phyloP scores from a whole-genome alignment of 2,888 invertebrate genomes.

The Melikaiella ostensackeni region DNA sequence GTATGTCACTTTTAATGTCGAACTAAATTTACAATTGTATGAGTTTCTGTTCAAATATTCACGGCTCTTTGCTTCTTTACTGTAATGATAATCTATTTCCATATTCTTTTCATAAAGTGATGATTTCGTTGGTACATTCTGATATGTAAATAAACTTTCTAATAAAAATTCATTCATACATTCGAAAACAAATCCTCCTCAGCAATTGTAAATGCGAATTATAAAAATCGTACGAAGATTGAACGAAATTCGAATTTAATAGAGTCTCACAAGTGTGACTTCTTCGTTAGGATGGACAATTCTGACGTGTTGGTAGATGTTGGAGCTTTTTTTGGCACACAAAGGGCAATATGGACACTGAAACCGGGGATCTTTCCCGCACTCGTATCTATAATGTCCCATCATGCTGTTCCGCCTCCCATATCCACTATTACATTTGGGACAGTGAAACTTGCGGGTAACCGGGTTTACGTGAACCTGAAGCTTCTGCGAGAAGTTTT shows the following conservation, averaged over 20 bases:
- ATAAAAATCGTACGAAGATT: too few species aligned
- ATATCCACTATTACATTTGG: conserved; percentile 75
- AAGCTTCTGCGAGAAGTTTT: conserved; percentile 60
- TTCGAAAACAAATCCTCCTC: too few species aligned
- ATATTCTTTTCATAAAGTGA: too few species aligned
- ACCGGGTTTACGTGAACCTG: conserved; percentile 63
- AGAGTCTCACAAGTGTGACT: conserved; percentile 70
- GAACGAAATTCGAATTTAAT: conserved; percentile 58
- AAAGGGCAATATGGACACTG: conserved; percentile 73
- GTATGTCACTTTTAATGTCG: not conserved
- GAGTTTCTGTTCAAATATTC: not conserved
- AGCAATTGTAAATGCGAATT: too few species aligned
- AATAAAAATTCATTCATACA: too few species aligned
- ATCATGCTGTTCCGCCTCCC: conserved; percentile 73
- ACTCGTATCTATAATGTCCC: conserved; percentile 75
- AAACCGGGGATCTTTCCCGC: conserved; percentile 74
- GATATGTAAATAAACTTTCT: too few species aligned
- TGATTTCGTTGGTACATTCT: too few species aligned
- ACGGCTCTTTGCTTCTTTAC: too few species aligned
- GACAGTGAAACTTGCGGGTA: conserved; percentile 74
- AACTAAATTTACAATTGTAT: not conserved
- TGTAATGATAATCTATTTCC: too few species aligned
- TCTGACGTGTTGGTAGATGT: conserved; percentile 74
- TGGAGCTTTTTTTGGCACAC: conserved; percentile 73
- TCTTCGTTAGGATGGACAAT: conserved; percentile 66